These are phyloP conservation scores for Habrosyne pyritoides DNA, from an alignment of 2,888 invertebrate species.

Conservation along the genomic window DNA sequence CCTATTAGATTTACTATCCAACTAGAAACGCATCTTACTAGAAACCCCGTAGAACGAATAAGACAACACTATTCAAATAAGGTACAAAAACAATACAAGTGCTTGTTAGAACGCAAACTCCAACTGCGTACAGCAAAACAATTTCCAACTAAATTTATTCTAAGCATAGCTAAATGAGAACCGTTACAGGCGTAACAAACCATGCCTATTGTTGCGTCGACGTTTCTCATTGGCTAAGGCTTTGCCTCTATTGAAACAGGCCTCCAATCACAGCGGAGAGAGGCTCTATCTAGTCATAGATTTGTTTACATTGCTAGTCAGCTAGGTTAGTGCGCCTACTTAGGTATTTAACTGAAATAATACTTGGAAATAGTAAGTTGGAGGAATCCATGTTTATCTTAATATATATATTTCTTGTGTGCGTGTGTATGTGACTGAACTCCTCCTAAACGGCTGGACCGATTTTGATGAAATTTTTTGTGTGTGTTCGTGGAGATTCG, in stretches of 20 bases:
- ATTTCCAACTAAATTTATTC: not conserved
- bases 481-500: too few species aligned
- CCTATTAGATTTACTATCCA: too few species aligned
- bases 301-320: conserved; percentile 36
- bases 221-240: conserved; percentile 51
- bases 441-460: too few species aligned
- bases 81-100: not conserved
- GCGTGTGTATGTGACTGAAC: too few species aligned
- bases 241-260: conserved; percentile 35
- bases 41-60: not conserved
- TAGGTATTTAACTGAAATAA: conserved; percentile 35
- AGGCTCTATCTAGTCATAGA: conserved; percentile 59
- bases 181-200: conserved; percentile 59
- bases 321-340: conserved; percentile 24
- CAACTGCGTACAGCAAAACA: not conserved
- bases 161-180: conserved; percentile 26
- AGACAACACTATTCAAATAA: not conserved
- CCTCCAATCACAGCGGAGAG: conserved; percentile 67
- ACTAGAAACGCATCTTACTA: not conserved
- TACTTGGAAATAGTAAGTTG: not conserved
- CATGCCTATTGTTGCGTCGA: conserved; percentile 63
- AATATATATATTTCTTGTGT: too few species aligned
- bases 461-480: too few species aligned
- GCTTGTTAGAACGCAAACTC: not conserved
- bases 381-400: not conserved